phyloP scores from a whole-genome alignment of 2,888 invertebrate genomes.

The Caradrina clavipalpis region DNA sequence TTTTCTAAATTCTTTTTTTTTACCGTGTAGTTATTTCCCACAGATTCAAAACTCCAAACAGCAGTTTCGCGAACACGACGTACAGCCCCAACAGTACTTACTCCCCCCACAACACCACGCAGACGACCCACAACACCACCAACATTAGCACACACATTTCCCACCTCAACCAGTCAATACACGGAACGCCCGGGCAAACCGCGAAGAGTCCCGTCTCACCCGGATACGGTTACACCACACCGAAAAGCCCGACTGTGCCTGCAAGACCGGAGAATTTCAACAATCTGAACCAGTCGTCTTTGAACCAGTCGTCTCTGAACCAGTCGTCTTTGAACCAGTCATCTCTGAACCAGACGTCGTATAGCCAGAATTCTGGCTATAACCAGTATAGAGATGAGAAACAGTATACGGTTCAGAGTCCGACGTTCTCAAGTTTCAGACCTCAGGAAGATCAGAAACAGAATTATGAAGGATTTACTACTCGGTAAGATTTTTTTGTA shows the following conservation, averaged over 20 bases:
- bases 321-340: conserved; percentile 62
- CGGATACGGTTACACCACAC: conserved; percentile 55
- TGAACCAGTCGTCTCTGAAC: conserved; percentile 41
- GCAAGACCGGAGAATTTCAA: conserved; percentile 34
- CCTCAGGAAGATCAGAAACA: conserved; percentile 86
- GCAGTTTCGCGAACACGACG: conserved; percentile 86
- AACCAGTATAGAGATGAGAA: conserved; percentile 74
- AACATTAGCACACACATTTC: conserved; percentile 76
- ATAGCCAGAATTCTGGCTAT: conserved; percentile 66
- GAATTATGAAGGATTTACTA: conserved; percentile 93
- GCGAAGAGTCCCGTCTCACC: conserved; percentile 58
- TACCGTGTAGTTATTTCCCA: not conserved
- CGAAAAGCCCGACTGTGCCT: conserved; percentile 55
- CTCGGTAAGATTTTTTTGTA: conserved; percentile 87
- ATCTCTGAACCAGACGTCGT: conserved; percentile 49
- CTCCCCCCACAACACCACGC: conserved; percentile 74
- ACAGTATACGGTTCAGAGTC: conserved; percentile 79
- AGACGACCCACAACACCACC: conserved; percentile 55
- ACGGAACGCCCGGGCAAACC: conserved; percentile 68
- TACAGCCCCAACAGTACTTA: conserved; percentile 87
- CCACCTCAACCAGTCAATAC: conserved; percentile 79
- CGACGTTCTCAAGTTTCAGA: conserved; percentile 85
- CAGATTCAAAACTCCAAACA: conserved; percentile 80
- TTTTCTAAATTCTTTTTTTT: too few relatives aligned
- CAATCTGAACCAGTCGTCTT: conserved; percentile 40